A percentile compares a stretch with the other conserved stretches of the same genome.
phyloP scores from a whole-genome alignment of 2,113 vertebrate species.

The Erpornis zantholeuca region DNA sequence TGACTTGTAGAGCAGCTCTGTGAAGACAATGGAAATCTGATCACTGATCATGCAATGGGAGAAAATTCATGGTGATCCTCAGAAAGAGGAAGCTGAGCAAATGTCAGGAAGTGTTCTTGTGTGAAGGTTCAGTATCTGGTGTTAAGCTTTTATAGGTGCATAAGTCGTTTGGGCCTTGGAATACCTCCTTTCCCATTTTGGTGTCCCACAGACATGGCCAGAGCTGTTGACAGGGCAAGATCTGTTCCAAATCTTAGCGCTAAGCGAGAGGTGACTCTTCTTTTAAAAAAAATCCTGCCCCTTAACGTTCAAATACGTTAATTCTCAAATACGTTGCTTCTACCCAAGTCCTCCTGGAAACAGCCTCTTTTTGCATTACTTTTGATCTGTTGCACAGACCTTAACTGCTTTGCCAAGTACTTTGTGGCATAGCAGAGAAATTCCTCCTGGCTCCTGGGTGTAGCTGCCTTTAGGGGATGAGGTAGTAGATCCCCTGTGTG shows the following conservation, averaged over 20 bases:
- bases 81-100: neutral
- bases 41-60: neutral
- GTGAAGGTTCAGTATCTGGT: neutral
- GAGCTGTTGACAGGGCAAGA: neutral
- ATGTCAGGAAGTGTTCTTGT: neutral
- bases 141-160: neutral
- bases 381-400: neutral
- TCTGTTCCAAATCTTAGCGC: neutral
- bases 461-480: neutral
- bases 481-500: neutral
- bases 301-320: accelerated
- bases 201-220: accelerated
- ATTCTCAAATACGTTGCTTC: neutral
- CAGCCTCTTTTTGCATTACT: neutral
- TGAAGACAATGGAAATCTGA: neutral
- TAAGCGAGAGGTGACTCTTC: neutral
- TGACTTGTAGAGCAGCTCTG: neutral
- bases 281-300: neutral
- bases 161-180: neutral
- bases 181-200: neutral
- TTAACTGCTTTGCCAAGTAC: neutral
- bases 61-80: neutral
- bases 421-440: neutral
- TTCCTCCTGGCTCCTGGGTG: neutral
- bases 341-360: neutral